Conservation (phyloP, 2,888 invertebrate genomes). For the Sturmia bella region DNA sequence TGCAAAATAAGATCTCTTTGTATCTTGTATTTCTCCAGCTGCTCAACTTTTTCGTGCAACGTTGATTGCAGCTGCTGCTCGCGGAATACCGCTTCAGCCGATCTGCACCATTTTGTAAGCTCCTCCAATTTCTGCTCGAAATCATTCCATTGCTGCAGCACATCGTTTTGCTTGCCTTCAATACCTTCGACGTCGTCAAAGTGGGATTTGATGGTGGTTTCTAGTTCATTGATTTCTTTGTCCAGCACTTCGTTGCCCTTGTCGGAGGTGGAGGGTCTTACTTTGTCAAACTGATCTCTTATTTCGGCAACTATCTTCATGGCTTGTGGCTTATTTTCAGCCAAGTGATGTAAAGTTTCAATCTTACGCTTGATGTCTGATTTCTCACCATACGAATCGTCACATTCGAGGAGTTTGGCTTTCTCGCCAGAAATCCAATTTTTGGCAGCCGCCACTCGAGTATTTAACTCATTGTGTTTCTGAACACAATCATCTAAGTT, state of each 20-base stretch:
- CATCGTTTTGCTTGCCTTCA: conserved; percentile 88
- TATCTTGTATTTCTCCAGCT: conserved; percentile 87
- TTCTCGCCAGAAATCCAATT: conserved; percentile 92
- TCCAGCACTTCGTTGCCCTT: conserved; percentile 89
- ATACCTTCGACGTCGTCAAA: conserved; percentile 86
- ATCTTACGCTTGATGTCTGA: conserved; percentile 89
- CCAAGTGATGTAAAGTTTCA: conserved; percentile 85
- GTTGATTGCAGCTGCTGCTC: conserved; percentile 92
- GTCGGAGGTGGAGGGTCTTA: conserved; percentile 90
- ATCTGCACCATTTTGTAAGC: conserved; percentile 93
- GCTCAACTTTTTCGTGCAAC: conserved; percentile 90
- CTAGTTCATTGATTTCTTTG: conserved; percentile 88
- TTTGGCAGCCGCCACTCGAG: conserved; percentile 88
- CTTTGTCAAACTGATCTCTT: conserved; percentile 85
- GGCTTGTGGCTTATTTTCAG: conserved; percentile 86
- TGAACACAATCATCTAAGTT: conserved; percentile 93
- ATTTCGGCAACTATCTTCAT: conserved; percentile 86
- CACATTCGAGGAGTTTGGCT: conserved; percentile 90
- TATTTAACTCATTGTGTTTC: conserved; percentile 91
- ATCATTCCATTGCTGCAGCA: conserved; percentile 91
- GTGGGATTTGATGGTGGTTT: conserved; percentile 86
- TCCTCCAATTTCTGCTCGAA: conserved; percentile 92
- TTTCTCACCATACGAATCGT: conserved; percentile 92
- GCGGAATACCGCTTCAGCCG: conserved; percentile 91
- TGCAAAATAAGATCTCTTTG: conserved; percentile 89